phyloP scores from a whole-genome alignment of 1,140 invertebrate genomes.

The Tenebrio molitor region DNA sequence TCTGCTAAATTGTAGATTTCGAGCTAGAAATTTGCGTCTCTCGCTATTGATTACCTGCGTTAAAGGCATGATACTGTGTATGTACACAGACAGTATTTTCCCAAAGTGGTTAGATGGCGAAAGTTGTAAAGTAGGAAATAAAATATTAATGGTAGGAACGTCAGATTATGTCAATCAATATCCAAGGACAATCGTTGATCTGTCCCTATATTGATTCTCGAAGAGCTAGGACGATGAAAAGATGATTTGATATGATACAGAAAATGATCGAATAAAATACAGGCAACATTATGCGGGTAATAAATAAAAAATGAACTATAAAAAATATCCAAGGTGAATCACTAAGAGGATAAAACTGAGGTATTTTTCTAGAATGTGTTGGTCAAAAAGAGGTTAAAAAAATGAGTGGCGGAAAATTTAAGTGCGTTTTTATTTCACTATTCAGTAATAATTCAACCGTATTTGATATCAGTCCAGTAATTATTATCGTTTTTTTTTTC shows the following conservation, averaged over 20 bases:
- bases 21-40: background rate
- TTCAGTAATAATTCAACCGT: too few relatives aligned
- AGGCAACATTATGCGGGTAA: background rate
- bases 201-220: conserved; percentile 13
- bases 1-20: too few relatives aligned
- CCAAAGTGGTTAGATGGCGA: background rate
- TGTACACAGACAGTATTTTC: conserved; percentile 1
- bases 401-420: too few relatives aligned
- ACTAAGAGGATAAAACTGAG: too few relatives aligned
- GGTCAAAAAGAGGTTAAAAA: too few relatives aligned
- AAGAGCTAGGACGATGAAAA: background rate
- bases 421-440: too few relatives aligned
- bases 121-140: conserved; percentile 14
- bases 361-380: too few relatives aligned
- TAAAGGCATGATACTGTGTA: background rate
- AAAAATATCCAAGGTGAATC: too few relatives aligned
- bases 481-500: too few relatives aligned
- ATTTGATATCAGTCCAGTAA: too few relatives aligned
- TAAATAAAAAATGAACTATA: conserved; percentile 12
- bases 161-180: conserved; percentile 18
- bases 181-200: conserved; percentile 16
- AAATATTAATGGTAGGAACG: conserved; percentile 9
- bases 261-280: conserved; percentile 1
- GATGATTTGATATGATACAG: background rate
- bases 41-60: background rate